These are phyloP conservation scores for Tromatobia lineatoria DNA, from an alignment of 2,888 invertebrate species.

Conservation along the genomic window DNA sequence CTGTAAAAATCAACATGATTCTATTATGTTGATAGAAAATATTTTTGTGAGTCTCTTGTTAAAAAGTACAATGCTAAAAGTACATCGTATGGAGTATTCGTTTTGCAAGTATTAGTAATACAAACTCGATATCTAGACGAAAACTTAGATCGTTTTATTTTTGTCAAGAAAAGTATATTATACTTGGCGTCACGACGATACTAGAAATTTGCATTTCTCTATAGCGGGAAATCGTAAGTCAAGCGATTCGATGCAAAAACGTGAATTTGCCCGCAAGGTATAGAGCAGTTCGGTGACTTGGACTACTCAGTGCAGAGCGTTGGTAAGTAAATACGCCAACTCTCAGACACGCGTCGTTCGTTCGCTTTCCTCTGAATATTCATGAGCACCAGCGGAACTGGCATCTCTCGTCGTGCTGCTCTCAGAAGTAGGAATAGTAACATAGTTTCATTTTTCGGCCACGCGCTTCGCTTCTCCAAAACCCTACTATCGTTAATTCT, in stretches of 20 bases:
- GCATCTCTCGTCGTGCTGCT: conserved; percentile 28
- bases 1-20: too few relatives aligned
- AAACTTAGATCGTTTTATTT: too few relatives aligned
- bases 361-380: conserved; percentile 55
- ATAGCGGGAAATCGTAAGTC: neutral
- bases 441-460: conserved; percentile 48
- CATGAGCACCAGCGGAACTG: conserved; percentile 48
- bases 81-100: too few relatives aligned
- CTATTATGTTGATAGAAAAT: too few relatives aligned
- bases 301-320: conserved; percentile 2
- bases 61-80: too few relatives aligned
- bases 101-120: too few relatives aligned
- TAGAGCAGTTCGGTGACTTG: neutral
- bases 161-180: too few relatives aligned
- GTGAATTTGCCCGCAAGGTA: conserved; percentile 14
- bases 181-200: too few relatives aligned
- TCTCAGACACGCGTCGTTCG: conserved; percentile 45
- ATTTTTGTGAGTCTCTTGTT: too few relatives aligned
- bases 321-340: conserved; percentile 20
- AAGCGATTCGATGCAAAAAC: neutral
- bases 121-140: too few relatives aligned
- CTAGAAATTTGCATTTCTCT: too few relatives aligned
- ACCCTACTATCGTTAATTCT: neutral
- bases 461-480: conserved; percentile 10
- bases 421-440: conserved; percentile 41